Conservation (phyloP, 2,888 invertebrate genomes). For the Nipponacmea schrenckii region DNA sequence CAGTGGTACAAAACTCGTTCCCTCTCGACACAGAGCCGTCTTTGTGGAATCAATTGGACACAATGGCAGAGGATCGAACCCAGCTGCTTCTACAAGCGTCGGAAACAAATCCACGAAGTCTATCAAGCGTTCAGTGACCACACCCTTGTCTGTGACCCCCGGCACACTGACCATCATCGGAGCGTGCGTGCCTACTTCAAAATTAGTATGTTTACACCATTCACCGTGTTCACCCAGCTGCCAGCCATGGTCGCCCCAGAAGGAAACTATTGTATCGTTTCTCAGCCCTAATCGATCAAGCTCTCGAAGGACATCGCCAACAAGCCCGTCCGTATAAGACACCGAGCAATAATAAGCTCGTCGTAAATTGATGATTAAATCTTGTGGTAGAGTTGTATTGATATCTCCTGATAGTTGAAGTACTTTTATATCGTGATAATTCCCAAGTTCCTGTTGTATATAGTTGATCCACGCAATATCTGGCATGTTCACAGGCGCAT, state of each 20-base stretch:
- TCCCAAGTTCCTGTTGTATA: not conserved
- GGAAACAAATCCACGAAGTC: slow-evolving; percentile 49
- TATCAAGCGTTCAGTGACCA: slow-evolving; percentile 29
- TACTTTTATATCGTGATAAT: slow-evolving; percentile 24
- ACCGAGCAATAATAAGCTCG: slow-evolving; percentile 39
- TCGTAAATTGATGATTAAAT: slow-evolving; percentile 26
- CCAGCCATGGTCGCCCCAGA: too few relatives aligned
- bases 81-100: slow-evolving; percentile 43
- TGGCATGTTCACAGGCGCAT: slow-evolving; percentile 16
- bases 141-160: slow-evolving; percentile 32
- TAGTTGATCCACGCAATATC: slow-evolving; percentile 14
- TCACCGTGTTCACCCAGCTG: slow-evolving; percentile 39
- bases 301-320: slow-evolving; percentile 36
- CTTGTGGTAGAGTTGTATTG: slow-evolving; percentile 30
- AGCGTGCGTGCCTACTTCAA: slow-evolving; percentile 46
- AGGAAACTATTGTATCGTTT: slow-evolving; percentile 37
- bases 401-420: slow-evolving; percentile 17
- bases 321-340: slow-evolving; percentile 34
- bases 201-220: slow-evolving; percentile 48
- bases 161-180: slow-evolving; percentile 47
- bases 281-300: slow-evolving; percentile 30
- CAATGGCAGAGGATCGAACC: slow-evolving; percentile 17
- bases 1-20: slow-evolving; percentile 32
- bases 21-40: slow-evolving; percentile 30
- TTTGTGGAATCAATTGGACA: slow-evolving; percentile 24